A percentile compares a stretch with the other conserved stretches of the same genome.
phyloP scores from a whole-genome alignment of 2,113 vertebrate species.

The Charadrius vociferus region DNA sequence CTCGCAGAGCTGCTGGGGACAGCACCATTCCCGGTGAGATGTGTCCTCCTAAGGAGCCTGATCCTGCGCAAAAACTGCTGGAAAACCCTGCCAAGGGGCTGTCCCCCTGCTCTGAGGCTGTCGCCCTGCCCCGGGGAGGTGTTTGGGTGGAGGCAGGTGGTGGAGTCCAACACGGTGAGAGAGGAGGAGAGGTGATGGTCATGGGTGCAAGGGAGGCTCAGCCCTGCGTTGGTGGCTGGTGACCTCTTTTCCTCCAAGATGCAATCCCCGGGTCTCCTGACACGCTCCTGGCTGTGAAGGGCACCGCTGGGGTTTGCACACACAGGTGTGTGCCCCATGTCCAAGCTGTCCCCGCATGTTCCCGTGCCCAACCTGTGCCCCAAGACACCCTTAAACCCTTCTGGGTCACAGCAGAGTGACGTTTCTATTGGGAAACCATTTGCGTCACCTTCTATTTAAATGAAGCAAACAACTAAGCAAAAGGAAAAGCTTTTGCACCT shows the following conservation, averaged over 20 bases:
- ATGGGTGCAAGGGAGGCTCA: neutral
- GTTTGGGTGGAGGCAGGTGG: neutral
- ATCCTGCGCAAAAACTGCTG: neutral
- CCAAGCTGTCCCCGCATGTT: fast-evolving
- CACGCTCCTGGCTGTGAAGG: fast-evolving
- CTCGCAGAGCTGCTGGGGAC: neutral
- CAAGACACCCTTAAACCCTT: neutral
- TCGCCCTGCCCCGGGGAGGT: neutral
- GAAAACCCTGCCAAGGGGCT: neutral
- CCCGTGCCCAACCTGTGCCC: neutral
- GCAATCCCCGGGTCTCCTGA: neutral
- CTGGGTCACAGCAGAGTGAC: neutral
- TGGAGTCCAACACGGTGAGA: neutral
- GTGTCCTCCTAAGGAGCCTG: neutral
- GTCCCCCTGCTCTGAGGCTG: neutral
- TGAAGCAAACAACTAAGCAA: neutral
- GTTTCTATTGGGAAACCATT: neutral
- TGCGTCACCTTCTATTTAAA: neutral
- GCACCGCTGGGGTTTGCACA: neutral
- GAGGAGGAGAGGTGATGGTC: neutral
- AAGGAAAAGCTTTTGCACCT: neutral
- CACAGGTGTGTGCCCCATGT: neutral
- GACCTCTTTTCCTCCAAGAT: neutral
- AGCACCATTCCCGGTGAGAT: fast-evolving
- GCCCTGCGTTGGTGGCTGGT: neutral